Percentiles rank a stretch among this genome's conserved stretches.
These are phyloP conservation scores for Ramazzottius varieornatus DNA, from an alignment of 2,888 invertebrate genomes.

Conservation along the genomic window DNA sequence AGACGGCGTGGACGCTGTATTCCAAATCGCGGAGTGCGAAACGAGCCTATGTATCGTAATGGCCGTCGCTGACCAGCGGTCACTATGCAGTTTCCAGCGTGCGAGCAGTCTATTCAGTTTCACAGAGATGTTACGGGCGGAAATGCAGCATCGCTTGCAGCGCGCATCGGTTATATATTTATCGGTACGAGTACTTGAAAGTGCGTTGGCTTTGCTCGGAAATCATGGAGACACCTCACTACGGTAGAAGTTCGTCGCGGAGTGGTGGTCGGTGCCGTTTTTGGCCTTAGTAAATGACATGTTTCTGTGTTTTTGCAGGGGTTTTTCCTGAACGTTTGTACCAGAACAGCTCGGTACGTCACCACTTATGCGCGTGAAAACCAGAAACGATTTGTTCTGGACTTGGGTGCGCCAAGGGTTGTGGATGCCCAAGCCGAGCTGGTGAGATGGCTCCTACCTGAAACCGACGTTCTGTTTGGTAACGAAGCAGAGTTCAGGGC, in stretches of 20 bases:
- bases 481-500: slow-evolving; percentile 30
- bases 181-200: background rate
- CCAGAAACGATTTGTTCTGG: slow-evolving; percentile 26
- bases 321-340: background rate
- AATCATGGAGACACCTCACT: too few species aligned
- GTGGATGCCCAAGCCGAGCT: slow-evolving; percentile 22
- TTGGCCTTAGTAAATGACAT: background rate
- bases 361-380: slow-evolving; percentile 20
- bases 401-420: slow-evolving; percentile 32
- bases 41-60: background rate
- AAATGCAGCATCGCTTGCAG: background rate
- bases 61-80: background rate
- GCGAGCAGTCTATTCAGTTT: background rate
- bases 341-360: background rate
- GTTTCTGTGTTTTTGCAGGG: background rate
- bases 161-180: background rate
- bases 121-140: background rate
- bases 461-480: slow-evolving; percentile 31
- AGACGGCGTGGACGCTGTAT: background rate
- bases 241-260: background rate
- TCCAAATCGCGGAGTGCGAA: background rate
- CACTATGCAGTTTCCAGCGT: background rate
- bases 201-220: too few species aligned
- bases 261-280: background rate
- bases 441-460: slow-evolving; percentile 25